Evolutionary conservation across 2,797 vertebrate genomes (phyloP).

Genomic region (Lepilemur ruficaudatus): DNA sequence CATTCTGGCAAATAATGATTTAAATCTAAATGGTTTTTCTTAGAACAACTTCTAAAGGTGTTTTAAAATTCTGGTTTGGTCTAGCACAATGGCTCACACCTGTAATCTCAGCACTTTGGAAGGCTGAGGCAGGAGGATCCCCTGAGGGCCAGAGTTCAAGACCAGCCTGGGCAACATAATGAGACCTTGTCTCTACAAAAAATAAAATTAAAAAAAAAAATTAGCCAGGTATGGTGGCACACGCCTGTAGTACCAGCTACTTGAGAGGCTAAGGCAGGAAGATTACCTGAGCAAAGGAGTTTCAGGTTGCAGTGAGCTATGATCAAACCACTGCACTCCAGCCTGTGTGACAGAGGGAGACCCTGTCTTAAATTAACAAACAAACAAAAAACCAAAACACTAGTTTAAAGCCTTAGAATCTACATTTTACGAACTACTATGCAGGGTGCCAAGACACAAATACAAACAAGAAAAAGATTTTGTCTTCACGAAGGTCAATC

Average conservation of each 20-base stretch:
- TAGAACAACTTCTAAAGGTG: conserved; percentile 24
- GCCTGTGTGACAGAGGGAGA: not conserved
- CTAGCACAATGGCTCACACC: not conserved
- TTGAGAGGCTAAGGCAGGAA: not conserved
- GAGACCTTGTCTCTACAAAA: not conserved
- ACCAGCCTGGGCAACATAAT: not conserved
- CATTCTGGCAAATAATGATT: conserved; percentile 13
- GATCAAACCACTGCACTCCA: not conserved
- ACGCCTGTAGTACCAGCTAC: not conserved
- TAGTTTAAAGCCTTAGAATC: not conserved
- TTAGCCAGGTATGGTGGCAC: not conserved
- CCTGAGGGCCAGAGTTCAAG: not conserved
- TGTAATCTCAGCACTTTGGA: not conserved
- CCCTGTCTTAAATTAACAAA: not conserved
- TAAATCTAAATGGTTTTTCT: conserved; percentile 24
- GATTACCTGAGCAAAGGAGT: not conserved
- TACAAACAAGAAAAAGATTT: not conserved
- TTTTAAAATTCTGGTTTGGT: not conserved
- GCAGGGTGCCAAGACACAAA: not conserved
- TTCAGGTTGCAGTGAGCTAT: not conserved
- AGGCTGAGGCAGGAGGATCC: not conserved
- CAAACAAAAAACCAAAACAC: not conserved
- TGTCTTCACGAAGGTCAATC: not conserved
- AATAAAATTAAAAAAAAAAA: not conserved
- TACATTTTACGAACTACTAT: not conserved